Percentiles rank a stretch among this genome's conserved stretches.
Conservation (phyloP, 2,113 vertebrate genomes). For the Carettochelys insculpta region DNA sequence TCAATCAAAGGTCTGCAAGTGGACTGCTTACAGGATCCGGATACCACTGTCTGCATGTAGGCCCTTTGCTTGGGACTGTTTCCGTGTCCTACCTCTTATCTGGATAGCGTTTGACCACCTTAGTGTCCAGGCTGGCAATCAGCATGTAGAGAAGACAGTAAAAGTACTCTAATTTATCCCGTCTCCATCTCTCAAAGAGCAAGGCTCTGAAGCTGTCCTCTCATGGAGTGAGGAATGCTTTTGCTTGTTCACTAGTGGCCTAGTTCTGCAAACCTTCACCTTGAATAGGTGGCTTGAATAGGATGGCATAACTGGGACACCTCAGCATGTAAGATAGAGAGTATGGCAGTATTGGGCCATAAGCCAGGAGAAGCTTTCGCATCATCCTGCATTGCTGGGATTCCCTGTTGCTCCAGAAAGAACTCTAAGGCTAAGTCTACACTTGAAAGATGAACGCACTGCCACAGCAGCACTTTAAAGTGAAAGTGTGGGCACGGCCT, state of each 20-base stretch:
- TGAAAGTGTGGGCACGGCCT: no score
- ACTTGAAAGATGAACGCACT: no score
- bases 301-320: neutral
- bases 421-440: neutral
- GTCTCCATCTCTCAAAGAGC: neutral
- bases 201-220: neutral
- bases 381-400: accelerated
- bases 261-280: neutral
- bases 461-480: no score
- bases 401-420: neutral
- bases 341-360: accelerated
- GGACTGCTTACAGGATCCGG: neutral
- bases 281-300: no score
- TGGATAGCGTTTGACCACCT: neutral
- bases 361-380: neutral
- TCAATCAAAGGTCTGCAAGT: neutral
- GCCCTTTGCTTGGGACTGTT: neutral
- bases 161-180: neutral
- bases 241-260: neutral
- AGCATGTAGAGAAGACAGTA: neutral
- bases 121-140: neutral
- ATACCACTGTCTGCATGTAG: neutral
- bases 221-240: neutral
- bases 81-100: neutral
- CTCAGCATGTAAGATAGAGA: neutral